Evolutionary conservation across 1,140 invertebrate genomes (phyloP), one percentile per base, ranked within the genome.

Genomic region (Reticulitermes speratus): DNA sequence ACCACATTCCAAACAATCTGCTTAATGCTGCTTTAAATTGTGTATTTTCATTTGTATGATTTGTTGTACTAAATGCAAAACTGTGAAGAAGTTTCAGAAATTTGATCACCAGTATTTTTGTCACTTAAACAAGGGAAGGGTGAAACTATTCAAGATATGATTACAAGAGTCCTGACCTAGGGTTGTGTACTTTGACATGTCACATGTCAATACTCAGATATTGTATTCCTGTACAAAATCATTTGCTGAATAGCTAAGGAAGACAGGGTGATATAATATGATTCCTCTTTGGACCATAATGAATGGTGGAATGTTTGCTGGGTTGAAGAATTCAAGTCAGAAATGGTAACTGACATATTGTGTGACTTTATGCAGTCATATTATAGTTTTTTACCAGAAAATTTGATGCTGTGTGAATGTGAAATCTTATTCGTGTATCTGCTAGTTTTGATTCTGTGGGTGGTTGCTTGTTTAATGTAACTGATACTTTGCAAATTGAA

Each of bases 211-310:
- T 75, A 38, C 38, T 38, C 5, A 5, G 38, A 75, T 11, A 16
- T 75, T 30, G 25, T 75, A 30, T 30, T 75, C 0, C 25, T 75
- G 8, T 75, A 75, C 65, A 75, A 25, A 6, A 75, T n/a, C 6
- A 75, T 75, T 75, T 75, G 25, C 65, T 75, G 14, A 75, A 9
- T 75, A n/a, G n/a, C n/a, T 75, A 75, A 75, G 65, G 65, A 75
- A 75, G 65, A 75, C 65, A 75, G 65, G 65, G 65, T 75, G 65
- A 75, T 75, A 9, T 75, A 75, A 75, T 75, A 75, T 75, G 65
- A 30, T 75, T 75, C 65, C 65, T 75, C n/a, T 75, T 75, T 75
- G 65, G 65, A 75, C 65, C 65, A 75, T 75, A 30, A 75, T 30
- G n/a, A 25, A 12, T 6, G n/a, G 8, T 75, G n/a, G 25, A 75